Evolutionary conservation across 1,140 invertebrate genomes (phyloP).

Genomic region (Venustaconcha ellipsiformis): DNA sequence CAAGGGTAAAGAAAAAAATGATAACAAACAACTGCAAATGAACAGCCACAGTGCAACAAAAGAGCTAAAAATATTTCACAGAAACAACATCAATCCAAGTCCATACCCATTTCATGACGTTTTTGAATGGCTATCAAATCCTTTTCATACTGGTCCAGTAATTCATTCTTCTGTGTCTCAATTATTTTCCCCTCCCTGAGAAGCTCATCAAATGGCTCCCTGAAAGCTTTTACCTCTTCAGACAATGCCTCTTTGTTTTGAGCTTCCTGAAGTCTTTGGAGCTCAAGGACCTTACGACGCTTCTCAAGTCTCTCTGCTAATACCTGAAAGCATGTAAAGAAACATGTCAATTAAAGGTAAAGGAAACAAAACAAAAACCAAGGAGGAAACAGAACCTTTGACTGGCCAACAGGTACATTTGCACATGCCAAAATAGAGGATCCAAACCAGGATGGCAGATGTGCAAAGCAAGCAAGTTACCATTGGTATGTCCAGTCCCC

Average conservation of each 20-base stretch:
- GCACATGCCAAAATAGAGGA: no score
- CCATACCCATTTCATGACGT: conserved; percentile 37
- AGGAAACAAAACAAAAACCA: no score
- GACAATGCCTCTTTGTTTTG: conserved; percentile 35
- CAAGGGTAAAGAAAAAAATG: no score
- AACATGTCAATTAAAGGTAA: neutral
- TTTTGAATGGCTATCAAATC: conserved; percentile 41
- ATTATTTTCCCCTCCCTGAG: conserved; percentile 47
- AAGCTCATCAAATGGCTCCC: conserved; percentile 37
- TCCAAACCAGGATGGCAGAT: no score
- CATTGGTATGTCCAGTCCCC: no score
- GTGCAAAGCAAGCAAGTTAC: no score
- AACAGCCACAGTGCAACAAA: no score
- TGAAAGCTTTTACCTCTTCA: conserved; percentile 34
- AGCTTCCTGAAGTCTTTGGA: conserved; percentile 45
- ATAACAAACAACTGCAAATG: no score
- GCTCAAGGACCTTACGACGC: conserved; percentile 48
- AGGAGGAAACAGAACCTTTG: neutral
- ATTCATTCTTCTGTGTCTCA: conserved; percentile 54
- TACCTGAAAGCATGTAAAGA: conserved; percentile 33
- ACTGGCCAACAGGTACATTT: no score
- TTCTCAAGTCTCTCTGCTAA: conserved; percentile 57
- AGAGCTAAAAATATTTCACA: no score
- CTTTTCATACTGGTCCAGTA: conserved; percentile 48
- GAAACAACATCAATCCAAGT: no score